phyloP scores from a whole-genome alignment of 30 jellyfish, hydroid and myxozoan species.

The Cassiopea xamachana region DNA sequence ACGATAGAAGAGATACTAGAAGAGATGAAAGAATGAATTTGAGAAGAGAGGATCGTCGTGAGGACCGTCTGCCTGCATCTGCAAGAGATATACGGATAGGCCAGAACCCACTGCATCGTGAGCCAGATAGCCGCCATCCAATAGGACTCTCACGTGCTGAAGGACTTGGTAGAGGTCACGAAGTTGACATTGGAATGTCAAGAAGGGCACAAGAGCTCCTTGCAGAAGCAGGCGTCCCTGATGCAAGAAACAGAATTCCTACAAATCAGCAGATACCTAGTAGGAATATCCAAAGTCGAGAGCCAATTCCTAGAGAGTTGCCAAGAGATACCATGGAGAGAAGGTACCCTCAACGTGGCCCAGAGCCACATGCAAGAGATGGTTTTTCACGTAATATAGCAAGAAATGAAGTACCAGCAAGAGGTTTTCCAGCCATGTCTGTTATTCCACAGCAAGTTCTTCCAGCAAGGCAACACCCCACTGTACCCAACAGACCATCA shows the following conservation, averaged over 20 bases:
- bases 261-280: constrained; percentile 30
- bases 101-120: constrained; percentile 9
- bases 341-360: constrained; percentile 46
- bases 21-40: constrained; percentile 24
- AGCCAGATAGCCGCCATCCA: constrained; percentile 24
- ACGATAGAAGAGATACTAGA: constrained; percentile 33
- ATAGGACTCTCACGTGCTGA: constrained; percentile 14
- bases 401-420: constrained; percentile 38
- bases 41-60: constrained; percentile 35
- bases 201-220: constrained; percentile 74
- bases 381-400: constrained; percentile 30
- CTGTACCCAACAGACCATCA: constrained; percentile 53
- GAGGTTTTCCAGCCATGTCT: constrained; percentile 43
- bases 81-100: constrained; percentile 53
- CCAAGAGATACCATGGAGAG: constrained; percentile 43
- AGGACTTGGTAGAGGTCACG: constrained; percentile 38
- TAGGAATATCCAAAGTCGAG: constrained; percentile 29
- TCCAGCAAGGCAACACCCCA: constrained; percentile 15
- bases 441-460: constrained; percentile 22
- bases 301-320: constrained; percentile 9
- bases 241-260: constrained; percentile 51
- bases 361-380: constrained; percentile 25
- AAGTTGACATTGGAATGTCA: constrained; percentile 46
- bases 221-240: constrained; percentile 56
- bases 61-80: constrained; percentile 23